phyloP scores from a whole-genome alignment of 23 tunicate genomes.

The Phallusia fumigata region DNA sequence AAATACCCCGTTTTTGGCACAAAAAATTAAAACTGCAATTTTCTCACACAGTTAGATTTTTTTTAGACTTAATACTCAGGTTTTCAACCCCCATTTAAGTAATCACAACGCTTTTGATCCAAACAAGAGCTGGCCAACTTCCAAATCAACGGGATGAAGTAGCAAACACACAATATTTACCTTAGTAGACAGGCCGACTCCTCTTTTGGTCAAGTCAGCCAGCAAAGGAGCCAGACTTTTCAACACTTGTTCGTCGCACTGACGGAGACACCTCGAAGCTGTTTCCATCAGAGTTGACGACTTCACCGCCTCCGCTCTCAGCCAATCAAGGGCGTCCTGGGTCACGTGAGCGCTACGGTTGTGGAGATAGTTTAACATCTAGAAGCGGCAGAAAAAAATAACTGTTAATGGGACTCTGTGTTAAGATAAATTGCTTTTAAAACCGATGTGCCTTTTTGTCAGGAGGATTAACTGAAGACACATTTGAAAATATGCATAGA shows the following conservation, averaged over 20 bases:
- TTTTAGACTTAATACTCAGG: too few species aligned
- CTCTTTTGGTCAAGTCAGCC: constrained; percentile 58
- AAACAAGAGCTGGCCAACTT: background rate
- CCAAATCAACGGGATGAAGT: too few species aligned
- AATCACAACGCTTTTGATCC: too few species aligned
- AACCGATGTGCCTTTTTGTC: too few species aligned
- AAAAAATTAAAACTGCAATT: too few species aligned
- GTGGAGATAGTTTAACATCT: constrained; percentile 53
- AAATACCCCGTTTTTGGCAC: too few species aligned
- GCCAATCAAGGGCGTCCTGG: constrained; percentile 41
- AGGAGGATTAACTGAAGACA: too few species aligned
- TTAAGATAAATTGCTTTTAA: background rate
- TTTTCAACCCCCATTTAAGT: too few species aligned
- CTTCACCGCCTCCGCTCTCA: constrained; percentile 50
- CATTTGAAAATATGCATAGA: too few species aligned
- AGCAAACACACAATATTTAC: constrained; percentile 16
- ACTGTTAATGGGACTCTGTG: background rate
- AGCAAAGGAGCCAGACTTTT: constrained; percentile 47
- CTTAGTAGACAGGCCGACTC: constrained; percentile 69
- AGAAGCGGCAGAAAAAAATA: background rate
- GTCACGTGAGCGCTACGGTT: constrained; percentile 43
- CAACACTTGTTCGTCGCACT: constrained; percentile 44
- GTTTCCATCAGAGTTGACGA: constrained; percentile 80
- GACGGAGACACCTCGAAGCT: constrained; percentile 35
- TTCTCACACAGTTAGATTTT: too few species aligned